Conservation (phyloP, 2,113 vertebrate genomes). For the Elanus axillaris region DNA sequence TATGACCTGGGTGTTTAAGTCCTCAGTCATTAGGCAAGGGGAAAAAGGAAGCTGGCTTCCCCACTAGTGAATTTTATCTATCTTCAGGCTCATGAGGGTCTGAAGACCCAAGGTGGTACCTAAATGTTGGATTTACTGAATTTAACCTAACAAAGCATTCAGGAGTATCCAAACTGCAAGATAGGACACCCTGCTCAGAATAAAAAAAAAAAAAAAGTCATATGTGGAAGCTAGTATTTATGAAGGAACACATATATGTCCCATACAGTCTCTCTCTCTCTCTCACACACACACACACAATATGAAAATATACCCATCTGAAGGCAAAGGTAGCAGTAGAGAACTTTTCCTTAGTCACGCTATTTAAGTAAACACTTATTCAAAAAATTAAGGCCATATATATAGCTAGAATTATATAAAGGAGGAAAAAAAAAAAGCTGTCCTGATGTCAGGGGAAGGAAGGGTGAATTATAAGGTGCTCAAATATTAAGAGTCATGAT, state of each 20-base stretch:
- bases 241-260: background rate
- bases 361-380: background rate
- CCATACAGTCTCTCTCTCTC: background rate
- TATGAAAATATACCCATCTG: background rate
- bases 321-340: background rate
- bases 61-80: background rate
- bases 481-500: background rate
- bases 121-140: background rate
- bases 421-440: background rate
- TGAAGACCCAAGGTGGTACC: background rate
- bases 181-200: rapidly evolving
- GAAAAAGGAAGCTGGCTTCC: background rate
- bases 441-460: background rate
- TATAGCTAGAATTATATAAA: background rate
- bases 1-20: background rate
- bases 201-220: rapidly evolving
- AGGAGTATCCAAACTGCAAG: background rate
- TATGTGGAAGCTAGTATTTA: background rate
- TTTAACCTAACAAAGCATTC: background rate
- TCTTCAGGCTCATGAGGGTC: background rate
- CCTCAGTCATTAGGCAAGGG: background rate
- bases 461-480: background rate
- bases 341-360: background rate
- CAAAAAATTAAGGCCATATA: background rate
- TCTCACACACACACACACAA: rapidly evolving